Base-by-base conservation (phyloP, 2,888 invertebrate genomes). In the Siphonodentalium dalli region DNA sequence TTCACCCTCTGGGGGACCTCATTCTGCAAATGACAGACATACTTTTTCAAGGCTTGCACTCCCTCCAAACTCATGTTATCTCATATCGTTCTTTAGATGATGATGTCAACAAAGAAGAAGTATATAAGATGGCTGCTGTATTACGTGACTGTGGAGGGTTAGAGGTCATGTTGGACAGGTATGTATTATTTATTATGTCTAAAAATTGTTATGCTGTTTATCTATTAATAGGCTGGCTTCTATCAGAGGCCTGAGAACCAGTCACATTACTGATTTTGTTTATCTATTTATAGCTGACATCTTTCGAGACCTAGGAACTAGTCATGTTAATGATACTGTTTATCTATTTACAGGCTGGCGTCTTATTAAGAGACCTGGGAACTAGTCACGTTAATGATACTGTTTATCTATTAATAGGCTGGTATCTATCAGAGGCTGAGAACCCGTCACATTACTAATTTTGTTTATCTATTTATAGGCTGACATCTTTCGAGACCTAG, bases 101-200 rank as follows among this genome's bases (percentile, higher is more conserved):
- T 84, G 93, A 88, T 71, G 90, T 95, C 2, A 94, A 98, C 78
- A 93, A 94, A 71, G 98, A 98, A 77, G 92, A 95, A 76, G 89
- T 94, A 0, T 98, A 93, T 80, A 88, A 89, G 75, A 90, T 93
- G 90, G 92, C 92, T 0, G 90, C 89, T 75, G 91, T 92, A 0
- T 84, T 94, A 73, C 89, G 89, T 1, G 88, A 91, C 64, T 91
- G 90, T 79, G 90, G 87, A 1, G 90, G 90, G 1, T 82, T 91
- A 11, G 84, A 87, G 70, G 87, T 87, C 58, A 82, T 84, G 81
- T 65, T 85, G 47, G 72, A 82, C 54, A 78, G 82, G 81, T 81
- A 54, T 48, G 65, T 51, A 11, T 40, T 39, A 13, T n/a, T n/a
- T n/a, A n/a, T n/a, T n/a, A n/a, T n/a, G n/a, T n/a, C n/a, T n/a